These are phyloP conservation scores for cattle (Bos taurus) DNA, from an alignment of 2,113 vertebrate genomes.

Conservation along the genomic window DNA sequence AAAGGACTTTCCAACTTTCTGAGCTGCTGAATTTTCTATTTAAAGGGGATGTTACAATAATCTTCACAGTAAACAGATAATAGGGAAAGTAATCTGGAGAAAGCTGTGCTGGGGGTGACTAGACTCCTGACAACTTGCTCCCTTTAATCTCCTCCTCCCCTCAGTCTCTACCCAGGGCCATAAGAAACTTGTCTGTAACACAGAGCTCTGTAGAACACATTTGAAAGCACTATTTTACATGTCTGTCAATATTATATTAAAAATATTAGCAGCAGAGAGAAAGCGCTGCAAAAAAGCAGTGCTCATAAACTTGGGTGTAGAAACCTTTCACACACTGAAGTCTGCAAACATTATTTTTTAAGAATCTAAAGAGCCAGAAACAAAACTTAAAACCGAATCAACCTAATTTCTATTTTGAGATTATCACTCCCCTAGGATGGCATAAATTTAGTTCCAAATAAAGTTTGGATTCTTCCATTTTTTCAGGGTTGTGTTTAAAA, in stretches of 20 bases:
- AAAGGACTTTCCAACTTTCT: not conserved
- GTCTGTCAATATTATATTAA: not conserved
- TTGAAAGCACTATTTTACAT: not conserved
- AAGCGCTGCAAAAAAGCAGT: not conserved
- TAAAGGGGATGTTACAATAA: not conserved
- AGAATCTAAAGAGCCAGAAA: constrained; percentile 18
- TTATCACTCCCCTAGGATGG: not conserved
- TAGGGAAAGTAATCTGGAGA: not conserved
- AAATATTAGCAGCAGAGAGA: not conserved
- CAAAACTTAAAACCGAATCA: not conserved
- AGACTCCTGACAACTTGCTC: not conserved
- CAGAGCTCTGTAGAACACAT: not conserved
- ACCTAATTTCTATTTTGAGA: not conserved
- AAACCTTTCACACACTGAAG: not conserved
- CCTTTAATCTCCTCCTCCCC: not conserved
- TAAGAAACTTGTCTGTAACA: not conserved
- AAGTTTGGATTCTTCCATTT: not conserved
- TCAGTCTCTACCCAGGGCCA: not conserved
- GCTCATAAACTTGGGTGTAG: not conserved
- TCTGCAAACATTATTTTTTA: not conserved
- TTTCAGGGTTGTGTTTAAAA: not conserved
- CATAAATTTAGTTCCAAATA: not conserved
- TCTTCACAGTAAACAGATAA: constrained; percentile 7
- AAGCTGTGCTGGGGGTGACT: not conserved
- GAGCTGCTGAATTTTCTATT: not conserved